Evolutionary conservation across 2,888 invertebrate species (phyloP).

Genomic region (Salticus scenicus): DNA sequence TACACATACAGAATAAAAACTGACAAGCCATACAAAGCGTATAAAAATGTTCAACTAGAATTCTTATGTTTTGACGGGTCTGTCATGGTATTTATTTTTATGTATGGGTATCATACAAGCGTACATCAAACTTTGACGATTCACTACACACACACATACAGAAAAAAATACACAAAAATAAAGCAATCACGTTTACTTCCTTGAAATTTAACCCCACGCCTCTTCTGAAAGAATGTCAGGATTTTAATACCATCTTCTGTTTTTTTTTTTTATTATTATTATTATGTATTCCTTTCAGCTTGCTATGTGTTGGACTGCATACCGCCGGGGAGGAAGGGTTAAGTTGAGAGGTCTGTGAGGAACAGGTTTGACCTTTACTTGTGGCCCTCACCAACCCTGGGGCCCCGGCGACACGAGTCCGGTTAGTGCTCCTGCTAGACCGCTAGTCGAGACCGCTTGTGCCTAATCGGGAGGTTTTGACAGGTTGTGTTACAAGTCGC

Average conservation of each 20-base stretch:
- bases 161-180: not conserved
- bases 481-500: not conserved
- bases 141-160: not conserved
- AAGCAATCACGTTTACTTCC: constrained; percentile 3
- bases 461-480: not conserved
- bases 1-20: too few relatives aligned
- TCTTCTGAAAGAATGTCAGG: not conserved
- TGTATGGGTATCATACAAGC: not conserved
- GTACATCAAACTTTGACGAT: not conserved
- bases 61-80: not conserved
- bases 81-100: not conserved
- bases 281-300: not conserved
- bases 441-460: not conserved
- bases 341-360: not conserved
- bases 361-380: constrained; percentile 5
- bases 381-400: not conserved
- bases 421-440: not conserved
- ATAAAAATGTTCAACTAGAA: too few relatives aligned
- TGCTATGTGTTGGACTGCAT: not conserved
- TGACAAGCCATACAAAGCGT: too few relatives aligned
- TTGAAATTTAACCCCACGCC: constrained; percentile 17
- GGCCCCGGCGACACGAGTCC: not conserved
- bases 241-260: not conserved
- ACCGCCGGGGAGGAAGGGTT: not conserved
- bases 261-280: too few relatives aligned